phyloP scores from a whole-genome alignment of 1,140 invertebrate species.

The Bombus cullumanus region DNA sequence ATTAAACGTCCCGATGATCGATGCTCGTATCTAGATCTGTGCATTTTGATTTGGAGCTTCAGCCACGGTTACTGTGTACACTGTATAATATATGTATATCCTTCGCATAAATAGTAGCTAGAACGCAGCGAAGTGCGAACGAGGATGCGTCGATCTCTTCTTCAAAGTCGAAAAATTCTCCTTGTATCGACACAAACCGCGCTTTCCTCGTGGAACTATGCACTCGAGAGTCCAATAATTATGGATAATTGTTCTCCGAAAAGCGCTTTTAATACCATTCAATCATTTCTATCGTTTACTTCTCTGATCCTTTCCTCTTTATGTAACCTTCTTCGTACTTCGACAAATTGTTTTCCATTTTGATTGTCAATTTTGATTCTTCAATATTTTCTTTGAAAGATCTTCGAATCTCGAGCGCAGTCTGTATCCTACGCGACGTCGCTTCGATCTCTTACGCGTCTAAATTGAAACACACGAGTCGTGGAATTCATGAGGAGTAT shows the following conservation, averaged over 20 bases:
- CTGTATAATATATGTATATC: slow-evolving; percentile 46
- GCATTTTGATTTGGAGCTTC: slow-evolving; percentile 70
- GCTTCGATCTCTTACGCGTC: not conserved
- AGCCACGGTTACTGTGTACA: slow-evolving; percentile 58
- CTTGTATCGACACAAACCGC: not conserved
- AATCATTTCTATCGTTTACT: not conserved
- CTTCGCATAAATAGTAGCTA: slow-evolving; percentile 36
- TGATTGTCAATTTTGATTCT: slow-evolving; percentile 55
- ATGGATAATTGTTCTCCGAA: not conserved
- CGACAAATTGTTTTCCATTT: not conserved
- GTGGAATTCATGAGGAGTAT: not conserved
- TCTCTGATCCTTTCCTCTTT: not conserved
- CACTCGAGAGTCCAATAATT: slow-evolving; percentile 41
- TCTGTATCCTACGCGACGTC: not conserved
- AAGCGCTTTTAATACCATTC: too few relatives aligned
- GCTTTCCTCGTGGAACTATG: not conserved
- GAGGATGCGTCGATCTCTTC: not conserved
- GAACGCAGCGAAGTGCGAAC: not conserved
- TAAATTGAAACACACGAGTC: not conserved
- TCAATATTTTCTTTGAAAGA: not conserved
- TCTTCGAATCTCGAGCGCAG: slow-evolving; percentile 35
- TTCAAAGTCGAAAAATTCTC: not conserved
- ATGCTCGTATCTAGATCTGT: slow-evolving; percentile 35
- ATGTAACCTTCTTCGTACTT: not conserved
- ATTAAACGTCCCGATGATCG: not conserved